Base-by-base conservation (phyloP, 2,113 vertebrate species). In the Pheucticus melanocephalus region DNA sequence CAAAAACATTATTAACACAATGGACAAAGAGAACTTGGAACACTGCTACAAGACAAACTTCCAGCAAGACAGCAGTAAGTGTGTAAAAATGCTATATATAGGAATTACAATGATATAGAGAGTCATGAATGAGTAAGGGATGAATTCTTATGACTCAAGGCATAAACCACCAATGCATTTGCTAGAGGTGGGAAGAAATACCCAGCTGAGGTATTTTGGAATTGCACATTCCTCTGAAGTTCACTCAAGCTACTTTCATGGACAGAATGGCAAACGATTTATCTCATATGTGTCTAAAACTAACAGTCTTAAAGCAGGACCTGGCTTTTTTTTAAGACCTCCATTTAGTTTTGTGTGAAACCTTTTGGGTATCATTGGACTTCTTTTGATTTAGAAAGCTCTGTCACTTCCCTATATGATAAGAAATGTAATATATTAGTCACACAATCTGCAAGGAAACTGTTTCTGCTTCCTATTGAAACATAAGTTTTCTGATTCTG, bases 151-250 rank as follows among this genome's bases (percentile, higher is more conserved):
- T 44, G 40, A 69, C 16, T 9, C 50, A 57, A 69, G 25, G 23
- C 40, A 44, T 57, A 39, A 61, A 30, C 6, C 16, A 70, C 4
- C 2, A 10, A 21, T 21, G 8, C 10, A 31, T 47, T 69, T 69
- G n/a, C 24, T 65, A 53, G 45, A 60, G 9, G 4, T 37, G 6
- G 21, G 28, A 63, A 75, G 22, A 82, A 85, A 65, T 30, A 53
- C 5, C 19, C 5, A 21, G 2, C 2, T 65, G 24, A 61, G n/a
- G 5, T 56, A 5, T n/a, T 61, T 21, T 4, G 11, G 24, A 9
- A 40, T 64, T 73, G 9, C 42, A 70, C 31, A 27, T 75, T 82
- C 23, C 31, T 61, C 51, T 88, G 69, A 84, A 73, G 37, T 65
- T 69, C 35, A 51, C 35, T 69, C 21, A 69, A 35, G 27, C 11